Conservation (phyloP, 2,888 invertebrate genomes). For the Euphydryas editha region DNA sequence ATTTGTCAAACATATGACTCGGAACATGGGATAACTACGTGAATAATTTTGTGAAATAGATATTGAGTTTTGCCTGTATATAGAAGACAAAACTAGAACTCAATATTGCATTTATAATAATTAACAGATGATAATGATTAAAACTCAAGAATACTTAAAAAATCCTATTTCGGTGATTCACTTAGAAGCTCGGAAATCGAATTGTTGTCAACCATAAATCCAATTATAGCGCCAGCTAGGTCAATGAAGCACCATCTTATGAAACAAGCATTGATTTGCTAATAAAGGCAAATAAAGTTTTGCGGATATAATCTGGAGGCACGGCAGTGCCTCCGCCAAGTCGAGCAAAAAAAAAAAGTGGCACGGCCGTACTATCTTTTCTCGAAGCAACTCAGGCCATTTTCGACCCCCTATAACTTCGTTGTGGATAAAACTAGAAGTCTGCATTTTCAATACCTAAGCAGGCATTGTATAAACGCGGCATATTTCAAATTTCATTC, state of each 20-base stretch:
- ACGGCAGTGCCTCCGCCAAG: too few relatives aligned
- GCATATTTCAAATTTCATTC: too few relatives aligned
- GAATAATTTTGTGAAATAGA: background rate
- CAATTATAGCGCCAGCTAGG: background rate
- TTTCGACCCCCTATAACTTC: too few relatives aligned
- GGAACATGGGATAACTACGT: background rate
- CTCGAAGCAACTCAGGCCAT: too few relatives aligned
- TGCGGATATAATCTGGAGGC: background rate
- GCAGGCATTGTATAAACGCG: too few relatives aligned
- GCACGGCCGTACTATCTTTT: too few relatives aligned
- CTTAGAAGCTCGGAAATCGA: background rate
- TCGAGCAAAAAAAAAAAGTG: too few relatives aligned
- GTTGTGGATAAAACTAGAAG: too few relatives aligned
- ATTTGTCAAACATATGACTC: background rate
- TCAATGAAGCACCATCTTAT: background rate
- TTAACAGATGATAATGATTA: background rate
- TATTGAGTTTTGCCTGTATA: background rate
- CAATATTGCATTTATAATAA: background rate
- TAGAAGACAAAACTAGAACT: background rate
- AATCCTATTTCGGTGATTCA: background rate
- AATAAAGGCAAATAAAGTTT: background rate
- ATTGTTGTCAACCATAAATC: conserved; percentile 1
- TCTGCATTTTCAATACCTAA: too few relatives aligned
- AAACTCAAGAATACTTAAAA: background rate
- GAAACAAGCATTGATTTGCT: background rate